Evolutionary conservation across 1,140 invertebrate genomes (phyloP).

Genomic region (Drosophila mojavensis): DNA sequence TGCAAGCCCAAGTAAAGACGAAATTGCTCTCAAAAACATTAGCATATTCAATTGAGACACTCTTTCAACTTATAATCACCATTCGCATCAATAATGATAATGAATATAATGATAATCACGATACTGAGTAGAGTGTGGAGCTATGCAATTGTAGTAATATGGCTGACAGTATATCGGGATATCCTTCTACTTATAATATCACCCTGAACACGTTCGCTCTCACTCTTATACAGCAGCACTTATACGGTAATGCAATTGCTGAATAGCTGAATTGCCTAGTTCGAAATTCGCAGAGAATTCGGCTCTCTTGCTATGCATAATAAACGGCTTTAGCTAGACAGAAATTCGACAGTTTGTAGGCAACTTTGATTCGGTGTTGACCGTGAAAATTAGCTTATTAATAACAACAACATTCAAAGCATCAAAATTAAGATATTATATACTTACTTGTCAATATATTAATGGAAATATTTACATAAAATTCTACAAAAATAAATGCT

Average conservation of each 20-base stretch:
- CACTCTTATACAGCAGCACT: conserved; percentile 41
- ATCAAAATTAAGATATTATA: not conserved
- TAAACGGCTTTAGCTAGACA: not conserved
- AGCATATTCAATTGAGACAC: too few species aligned
- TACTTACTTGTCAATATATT: too few species aligned
- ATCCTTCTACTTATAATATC: not conserved
- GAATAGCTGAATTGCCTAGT: conserved; percentile 40
- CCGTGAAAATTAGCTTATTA: conserved; percentile 41
- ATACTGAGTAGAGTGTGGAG: too few species aligned
- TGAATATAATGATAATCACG: too few species aligned
- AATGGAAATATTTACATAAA: too few species aligned
- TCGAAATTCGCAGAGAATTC: conserved; percentile 7
- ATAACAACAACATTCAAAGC: conserved; percentile 14
- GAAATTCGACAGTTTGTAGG: conserved; percentile 6
- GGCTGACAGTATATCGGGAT: too few species aligned
- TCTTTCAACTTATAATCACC: too few species aligned
- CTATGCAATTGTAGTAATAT: too few species aligned
- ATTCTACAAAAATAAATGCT: too few species aligned
- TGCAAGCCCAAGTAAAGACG: too few species aligned
- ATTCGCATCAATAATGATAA: too few species aligned
- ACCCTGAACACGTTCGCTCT: not conserved
- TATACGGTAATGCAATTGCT: conserved; percentile 35
- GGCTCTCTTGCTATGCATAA: not conserved
- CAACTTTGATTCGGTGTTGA: conserved; percentile 24
- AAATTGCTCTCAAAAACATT: too few species aligned